A percentile compares a stretch with the other conserved stretches of the same genome.
phyloP scores from a whole-genome alignment of 2,888 invertebrate genomes.

The Troides oblongomaculatus region DNA sequence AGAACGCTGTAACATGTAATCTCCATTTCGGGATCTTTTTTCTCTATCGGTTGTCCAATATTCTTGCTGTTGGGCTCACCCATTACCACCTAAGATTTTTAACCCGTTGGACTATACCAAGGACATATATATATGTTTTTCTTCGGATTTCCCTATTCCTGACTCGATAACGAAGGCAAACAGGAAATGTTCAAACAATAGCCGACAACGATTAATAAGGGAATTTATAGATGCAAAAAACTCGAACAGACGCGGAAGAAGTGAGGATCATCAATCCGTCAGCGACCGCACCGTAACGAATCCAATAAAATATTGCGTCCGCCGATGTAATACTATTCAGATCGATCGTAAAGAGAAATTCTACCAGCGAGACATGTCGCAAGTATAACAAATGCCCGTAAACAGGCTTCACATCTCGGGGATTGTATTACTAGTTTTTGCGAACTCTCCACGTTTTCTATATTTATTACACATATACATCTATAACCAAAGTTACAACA shows the following conservation, averaged over 20 bases:
- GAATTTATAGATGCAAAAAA: slow-evolving; percentile 1
- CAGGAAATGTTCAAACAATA: neutral
- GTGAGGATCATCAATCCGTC: slow-evolving; percentile 25
- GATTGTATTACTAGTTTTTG: neutral
- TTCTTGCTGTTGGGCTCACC: no score
- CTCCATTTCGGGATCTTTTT: no score
- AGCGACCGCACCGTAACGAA: slow-evolving; percentile 25
- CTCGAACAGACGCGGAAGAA: slow-evolving; percentile 19
- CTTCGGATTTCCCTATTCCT: no score
- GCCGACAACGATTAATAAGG: neutral
- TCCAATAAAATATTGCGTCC: slow-evolving; percentile 28
- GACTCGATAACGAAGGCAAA: no score
- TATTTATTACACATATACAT: neutral
- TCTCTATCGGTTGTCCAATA: no score
- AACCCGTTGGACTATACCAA: no score
- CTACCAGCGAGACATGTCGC: slow-evolving; percentile 4
- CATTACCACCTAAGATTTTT: no score
- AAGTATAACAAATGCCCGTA: slow-evolving; percentile 5
- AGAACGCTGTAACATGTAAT: no score
- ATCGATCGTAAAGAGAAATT: slow-evolving; percentile 20
- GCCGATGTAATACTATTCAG: slow-evolving; percentile 22
- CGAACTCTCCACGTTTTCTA: neutral
- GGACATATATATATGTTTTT: no score
- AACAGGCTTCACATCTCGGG: neutral
- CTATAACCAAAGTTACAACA: neutral